phyloP scores from a whole-genome alignment of 2,113 vertebrate genomes.

The Panthera leo region DNA sequence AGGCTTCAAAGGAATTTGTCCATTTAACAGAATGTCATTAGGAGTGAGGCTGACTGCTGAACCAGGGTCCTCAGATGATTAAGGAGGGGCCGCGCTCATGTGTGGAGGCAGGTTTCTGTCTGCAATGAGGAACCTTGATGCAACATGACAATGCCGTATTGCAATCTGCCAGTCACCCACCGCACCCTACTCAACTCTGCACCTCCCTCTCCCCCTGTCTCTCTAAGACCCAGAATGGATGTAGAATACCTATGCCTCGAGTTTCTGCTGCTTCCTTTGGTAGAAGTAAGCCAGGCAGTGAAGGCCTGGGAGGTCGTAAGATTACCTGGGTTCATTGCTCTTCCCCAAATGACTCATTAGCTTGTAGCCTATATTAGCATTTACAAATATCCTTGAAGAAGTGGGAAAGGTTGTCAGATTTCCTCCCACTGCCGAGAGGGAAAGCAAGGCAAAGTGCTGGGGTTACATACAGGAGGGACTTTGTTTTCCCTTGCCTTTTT shows the following conservation, averaged over 20 bases:
- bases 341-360: constrained; percentile 36
- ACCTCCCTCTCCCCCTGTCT: neutral
- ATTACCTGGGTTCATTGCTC: constrained; percentile 1
- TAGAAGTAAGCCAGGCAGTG: neutral
- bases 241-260: neutral
- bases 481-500: neutral
- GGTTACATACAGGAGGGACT: neutral
- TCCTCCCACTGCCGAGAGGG: neutral
- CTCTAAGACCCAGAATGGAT: neutral
- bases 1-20: constrained; percentile 88
- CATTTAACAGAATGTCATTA: constrained; percentile 87
- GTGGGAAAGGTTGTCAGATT: neutral
- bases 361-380: neutral
- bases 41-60: constrained; percentile 81
- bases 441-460: constrained; percentile 18
- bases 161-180: constrained; percentile 69
- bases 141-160: constrained; percentile 32
- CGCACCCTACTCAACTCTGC: neutral
- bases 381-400: constrained; percentile 24
- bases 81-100: constrained; percentile 77
- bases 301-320: neutral
- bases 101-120: constrained; percentile 79
- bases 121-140: constrained; percentile 56
- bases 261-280: neutral
- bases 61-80: constrained; percentile 76